Base-by-base conservation (phyloP, 2,113 vertebrate species). In the Myotis davidii region DNA sequence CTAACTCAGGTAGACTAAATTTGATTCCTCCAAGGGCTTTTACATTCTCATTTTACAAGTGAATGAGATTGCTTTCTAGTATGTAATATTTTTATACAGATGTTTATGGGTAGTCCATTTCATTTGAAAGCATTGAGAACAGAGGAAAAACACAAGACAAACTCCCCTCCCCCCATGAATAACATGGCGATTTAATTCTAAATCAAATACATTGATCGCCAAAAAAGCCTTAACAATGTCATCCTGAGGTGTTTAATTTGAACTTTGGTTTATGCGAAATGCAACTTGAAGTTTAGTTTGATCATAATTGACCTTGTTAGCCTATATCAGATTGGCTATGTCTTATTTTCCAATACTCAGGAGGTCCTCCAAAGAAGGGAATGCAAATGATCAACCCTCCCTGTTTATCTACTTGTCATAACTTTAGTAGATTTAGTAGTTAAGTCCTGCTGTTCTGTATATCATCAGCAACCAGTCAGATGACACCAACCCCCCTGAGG, bases 1-100 rank as follows among this genome's bases (percentile, higher is more conserved):
- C 39, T 78, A 72, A 94, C 78, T 94, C 67, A 85, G 10, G 18
- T 20, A 86, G 18, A 87, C 9, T 91, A 77, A 77, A 87, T 73
- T 72, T 61, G 82, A 76, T 94, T 77, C 23, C 37, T 42, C 25
- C 21, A 61, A 93, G 34, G 25, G 5, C 20, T 85, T 92, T 81
- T 79, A 77, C 10, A 73, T 12, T 61, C 25, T 61, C 59, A 61
- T 27, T 61, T 61, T 61, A 61, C 17, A 45, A 87, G 2, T 64
- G 9, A 88, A 42, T 76, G 2, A 77, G 32, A 72, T 48, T 37
- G n/a, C 12, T 89, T 74, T 78, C 59, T 88, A 59, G 52, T 52
- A 18, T 90, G 10, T 88, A 37, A 91, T n/a, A 84, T 83, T 87
- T 18, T 65, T 45, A 61, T 32, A 86, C 13, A 42, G 54, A n/a